phyloP scores from a whole-genome alignment of 1,140 invertebrate genomes.

The Zelostemma sp. region DNA sequence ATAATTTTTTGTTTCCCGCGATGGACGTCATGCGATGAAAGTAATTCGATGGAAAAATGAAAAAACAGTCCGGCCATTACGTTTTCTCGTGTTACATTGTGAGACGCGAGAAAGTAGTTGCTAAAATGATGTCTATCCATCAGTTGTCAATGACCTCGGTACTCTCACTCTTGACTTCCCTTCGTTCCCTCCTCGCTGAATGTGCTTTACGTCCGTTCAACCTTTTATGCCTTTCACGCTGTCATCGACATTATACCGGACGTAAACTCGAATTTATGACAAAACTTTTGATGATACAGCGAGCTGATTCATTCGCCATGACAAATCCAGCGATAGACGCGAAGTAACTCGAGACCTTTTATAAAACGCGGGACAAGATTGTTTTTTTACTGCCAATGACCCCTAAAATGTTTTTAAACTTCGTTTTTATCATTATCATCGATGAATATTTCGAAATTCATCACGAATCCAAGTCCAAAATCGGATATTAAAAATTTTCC shows the following conservation, averaged over 20 bases:
- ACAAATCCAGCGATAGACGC: slow-evolving; percentile 21
- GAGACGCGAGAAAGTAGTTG: slow-evolving; percentile 42
- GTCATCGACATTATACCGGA: slow-evolving; percentile 36
- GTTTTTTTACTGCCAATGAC: too few species aligned
- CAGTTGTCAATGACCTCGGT: slow-evolving; percentile 50
- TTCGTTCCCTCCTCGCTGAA: slow-evolving; percentile 19
- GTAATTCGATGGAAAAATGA: slow-evolving; percentile 15
- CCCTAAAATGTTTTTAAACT: too few species aligned
- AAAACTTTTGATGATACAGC: slow-evolving; percentile 31
- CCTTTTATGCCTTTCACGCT: slow-evolving; percentile 35
- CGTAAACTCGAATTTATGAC: slow-evolving; percentile 45
- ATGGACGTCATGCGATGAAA: too few species aligned
- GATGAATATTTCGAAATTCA: too few species aligned
- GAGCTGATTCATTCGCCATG: slow-evolving; percentile 31
- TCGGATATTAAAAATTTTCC: too few species aligned
- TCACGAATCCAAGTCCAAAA: too few species aligned
- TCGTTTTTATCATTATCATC: too few species aligned
- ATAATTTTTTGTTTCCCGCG: too few species aligned
- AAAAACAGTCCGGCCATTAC: slow-evolving; percentile 27
- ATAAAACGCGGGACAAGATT: too few species aligned
- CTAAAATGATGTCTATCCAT: slow-evolving; percentile 47
- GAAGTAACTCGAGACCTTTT: slow-evolving; percentile 10
- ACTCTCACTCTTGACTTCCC: slow-evolving; percentile 50
- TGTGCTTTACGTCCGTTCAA: slow-evolving; percentile 37
- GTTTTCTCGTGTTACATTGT: slow-evolving; percentile 27